Evolutionary conservation across 2,797 vertebrate genomes (phyloP).

Genomic region (Botia almorhae): DNA sequence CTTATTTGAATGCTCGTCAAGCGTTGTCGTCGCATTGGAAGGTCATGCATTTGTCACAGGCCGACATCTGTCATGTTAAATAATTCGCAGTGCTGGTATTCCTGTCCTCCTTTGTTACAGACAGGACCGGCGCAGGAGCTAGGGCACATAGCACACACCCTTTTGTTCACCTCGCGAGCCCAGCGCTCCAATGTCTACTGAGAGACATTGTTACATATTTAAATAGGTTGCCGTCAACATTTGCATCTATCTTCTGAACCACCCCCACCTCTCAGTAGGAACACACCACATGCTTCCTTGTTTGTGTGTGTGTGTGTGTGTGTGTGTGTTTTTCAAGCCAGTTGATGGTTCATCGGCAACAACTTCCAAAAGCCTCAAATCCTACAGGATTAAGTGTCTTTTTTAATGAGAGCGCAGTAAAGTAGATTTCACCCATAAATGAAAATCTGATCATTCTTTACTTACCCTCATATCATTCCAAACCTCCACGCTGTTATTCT

Average conservation of each 20-base stretch:
- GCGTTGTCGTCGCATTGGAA: background rate
- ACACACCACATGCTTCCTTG: background rate
- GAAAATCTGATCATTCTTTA: background rate
- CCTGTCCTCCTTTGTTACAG: conserved; percentile 15
- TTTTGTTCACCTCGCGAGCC: conserved; percentile 19
- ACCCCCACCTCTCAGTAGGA: background rate
- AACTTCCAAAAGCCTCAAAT: background rate
- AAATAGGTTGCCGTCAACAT: conserved; percentile 47
- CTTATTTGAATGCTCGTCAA: background rate
- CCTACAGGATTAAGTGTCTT: background rate
- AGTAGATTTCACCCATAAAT: background rate
- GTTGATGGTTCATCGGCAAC: background rate
- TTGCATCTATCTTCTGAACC: conserved; percentile 17
- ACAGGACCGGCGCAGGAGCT: background rate
- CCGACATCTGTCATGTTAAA: conserved; percentile 38
- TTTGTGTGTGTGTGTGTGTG: background rate
- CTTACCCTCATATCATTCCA: background rate
- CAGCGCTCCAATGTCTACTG: background rate
- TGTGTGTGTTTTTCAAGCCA: too few relatives aligned
- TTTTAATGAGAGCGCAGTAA: background rate
- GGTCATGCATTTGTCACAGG: conserved; percentile 31
- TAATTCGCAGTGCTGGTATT: conserved; percentile 33
- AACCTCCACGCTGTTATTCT: background rate
- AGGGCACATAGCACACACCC: conserved; percentile 16
- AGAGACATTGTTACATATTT: conserved; percentile 54